Evolutionary conservation across 2,113 vertebrate genomes (phyloP).

Genomic region (Ornithorhynchus anatinus): DNA sequence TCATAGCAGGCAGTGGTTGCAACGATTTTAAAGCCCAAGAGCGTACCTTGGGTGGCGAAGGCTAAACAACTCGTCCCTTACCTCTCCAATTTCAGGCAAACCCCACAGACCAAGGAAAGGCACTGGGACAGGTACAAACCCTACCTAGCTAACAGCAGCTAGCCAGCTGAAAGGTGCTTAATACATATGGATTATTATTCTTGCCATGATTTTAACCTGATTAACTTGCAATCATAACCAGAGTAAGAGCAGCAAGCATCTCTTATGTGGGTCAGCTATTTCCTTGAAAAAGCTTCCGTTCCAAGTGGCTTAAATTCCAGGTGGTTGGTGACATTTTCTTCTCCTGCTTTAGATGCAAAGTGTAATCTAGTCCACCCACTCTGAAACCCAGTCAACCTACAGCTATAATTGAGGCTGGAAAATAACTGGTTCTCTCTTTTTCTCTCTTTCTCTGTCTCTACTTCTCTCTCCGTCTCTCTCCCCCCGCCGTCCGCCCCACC

Average conservation of each 20-base stretch:
- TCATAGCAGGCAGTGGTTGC: too few species aligned
- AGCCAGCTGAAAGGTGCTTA: neutral
- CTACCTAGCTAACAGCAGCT: neutral
- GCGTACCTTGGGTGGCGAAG: too few species aligned
- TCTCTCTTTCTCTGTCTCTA: neutral
- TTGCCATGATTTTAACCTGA: constrained; percentile 3
- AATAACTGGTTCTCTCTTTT: neutral
- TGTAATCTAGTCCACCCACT: constrained; percentile 24
- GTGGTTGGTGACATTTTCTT: constrained; percentile 23
- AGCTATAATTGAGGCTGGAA: constrained; percentile 20
- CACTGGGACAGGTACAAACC: neutral
- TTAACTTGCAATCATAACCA: neutral
- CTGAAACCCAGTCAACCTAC: constrained; percentile 17
- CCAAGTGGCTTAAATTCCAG: constrained; percentile 23
- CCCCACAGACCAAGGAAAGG: neutral
- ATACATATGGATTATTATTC: neutral
- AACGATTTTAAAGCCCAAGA: too few species aligned
- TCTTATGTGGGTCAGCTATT: constrained; percentile 4
- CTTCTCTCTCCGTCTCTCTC: constrained; percentile 3
- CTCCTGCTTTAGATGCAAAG: constrained; percentile 37
- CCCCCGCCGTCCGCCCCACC: too few species aligned
- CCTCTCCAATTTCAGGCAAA: neutral
- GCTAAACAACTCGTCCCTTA: too few species aligned
- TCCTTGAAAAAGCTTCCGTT: constrained; percentile 12
- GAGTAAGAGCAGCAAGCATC: neutral